A percentile compares a stretch with the other conserved stretches of the same genome.
Evolutionary conservation across 1,140 invertebrate genomes (phyloP).

Genomic region (Lamellibrachia luymesi): DNA sequence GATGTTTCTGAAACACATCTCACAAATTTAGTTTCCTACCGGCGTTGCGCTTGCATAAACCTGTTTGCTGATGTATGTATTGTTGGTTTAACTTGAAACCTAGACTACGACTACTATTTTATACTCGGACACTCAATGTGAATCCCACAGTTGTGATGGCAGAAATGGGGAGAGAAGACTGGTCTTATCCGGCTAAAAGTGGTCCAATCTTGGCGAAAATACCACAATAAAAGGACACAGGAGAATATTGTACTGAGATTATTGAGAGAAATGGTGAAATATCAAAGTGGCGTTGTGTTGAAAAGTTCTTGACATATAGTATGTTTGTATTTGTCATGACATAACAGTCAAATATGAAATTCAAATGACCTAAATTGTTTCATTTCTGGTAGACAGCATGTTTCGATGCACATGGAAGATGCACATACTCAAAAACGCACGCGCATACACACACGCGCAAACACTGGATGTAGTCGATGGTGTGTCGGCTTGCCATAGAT

Average conservation of each 20-base stretch:
- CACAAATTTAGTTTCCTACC: no score
- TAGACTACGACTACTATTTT: neutral
- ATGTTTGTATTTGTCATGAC: neutral
- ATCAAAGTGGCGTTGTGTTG: neutral
- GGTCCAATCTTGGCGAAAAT: neutral
- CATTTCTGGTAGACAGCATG: neutral
- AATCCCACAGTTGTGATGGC: neutral
- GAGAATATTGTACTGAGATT: neutral
- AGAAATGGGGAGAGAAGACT: neutral
- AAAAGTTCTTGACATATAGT: neutral
- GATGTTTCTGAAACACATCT: no score
- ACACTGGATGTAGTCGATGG: no score
- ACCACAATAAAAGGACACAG: neutral
- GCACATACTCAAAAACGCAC: no score
- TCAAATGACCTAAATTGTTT: neutral
- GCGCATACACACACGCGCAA: no score
- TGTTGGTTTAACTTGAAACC: no score
- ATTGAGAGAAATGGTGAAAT: neutral
- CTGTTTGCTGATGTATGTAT: no score
- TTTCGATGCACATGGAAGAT: no score
- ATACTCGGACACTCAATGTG: neutral
- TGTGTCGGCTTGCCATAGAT: no score
- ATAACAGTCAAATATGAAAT: neutral
- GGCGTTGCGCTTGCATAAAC: no score
- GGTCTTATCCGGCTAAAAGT: neutral